Conservation (phyloP, 2,797 vertebrate genomes). For the Prunella strophiata region DNA sequence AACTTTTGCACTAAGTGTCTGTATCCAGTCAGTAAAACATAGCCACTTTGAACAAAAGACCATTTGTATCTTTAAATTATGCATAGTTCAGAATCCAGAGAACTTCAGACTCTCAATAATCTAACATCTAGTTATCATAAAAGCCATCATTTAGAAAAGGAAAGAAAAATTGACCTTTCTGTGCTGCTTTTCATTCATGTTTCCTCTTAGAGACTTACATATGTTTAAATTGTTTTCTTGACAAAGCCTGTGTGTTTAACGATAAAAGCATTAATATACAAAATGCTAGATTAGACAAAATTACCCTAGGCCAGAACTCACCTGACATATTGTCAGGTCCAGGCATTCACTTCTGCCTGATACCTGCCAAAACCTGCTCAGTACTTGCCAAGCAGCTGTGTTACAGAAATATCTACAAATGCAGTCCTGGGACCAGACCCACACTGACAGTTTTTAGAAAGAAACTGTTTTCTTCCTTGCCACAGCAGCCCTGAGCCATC, state of each 20-base stretch:
- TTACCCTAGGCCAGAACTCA: background rate
- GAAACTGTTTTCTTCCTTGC: background rate
- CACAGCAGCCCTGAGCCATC: background rate
- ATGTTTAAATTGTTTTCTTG: background rate
- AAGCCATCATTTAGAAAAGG: background rate
- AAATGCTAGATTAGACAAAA: background rate
- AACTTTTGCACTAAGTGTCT: background rate
- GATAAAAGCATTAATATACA: background rate
- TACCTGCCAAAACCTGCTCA: background rate
- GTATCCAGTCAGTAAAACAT: background rate
- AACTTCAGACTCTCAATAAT: background rate
- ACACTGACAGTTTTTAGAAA: background rate
- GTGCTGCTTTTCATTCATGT: background rate
- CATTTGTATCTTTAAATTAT: slow-evolving; percentile 17
- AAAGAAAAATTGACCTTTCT: background rate
- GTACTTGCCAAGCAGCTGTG: background rate
- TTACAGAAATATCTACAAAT: background rate
- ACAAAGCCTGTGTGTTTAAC: background rate
- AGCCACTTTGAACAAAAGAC: background rate
- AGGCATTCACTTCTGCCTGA: background rate
- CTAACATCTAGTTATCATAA: background rate
- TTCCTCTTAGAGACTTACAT: background rate
- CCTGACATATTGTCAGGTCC: background rate
- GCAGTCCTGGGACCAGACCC: background rate
- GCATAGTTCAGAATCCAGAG: background rate